Percentiles rank a stretch among this genome's conserved stretches.
phyloP scores from a whole-genome alignment of 2,113 vertebrate genomes.

The Leptobrachium leishanense region DNA sequence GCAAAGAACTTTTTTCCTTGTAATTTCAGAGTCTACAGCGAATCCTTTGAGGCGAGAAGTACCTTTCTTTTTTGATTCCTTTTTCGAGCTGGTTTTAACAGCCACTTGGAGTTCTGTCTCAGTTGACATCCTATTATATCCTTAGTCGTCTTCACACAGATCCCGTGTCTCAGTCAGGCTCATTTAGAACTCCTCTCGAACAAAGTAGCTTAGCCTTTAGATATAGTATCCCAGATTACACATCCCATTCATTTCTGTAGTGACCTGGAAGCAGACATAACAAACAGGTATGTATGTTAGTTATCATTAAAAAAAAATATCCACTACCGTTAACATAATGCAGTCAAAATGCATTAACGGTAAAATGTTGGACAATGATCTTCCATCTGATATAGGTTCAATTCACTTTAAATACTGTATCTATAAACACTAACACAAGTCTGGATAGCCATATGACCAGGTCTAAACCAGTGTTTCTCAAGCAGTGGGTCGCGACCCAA shows the following conservation, averaged over 20 bases:
- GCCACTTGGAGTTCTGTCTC: slow-evolving; percentile 99
- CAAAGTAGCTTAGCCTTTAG: slow-evolving; percentile 75
- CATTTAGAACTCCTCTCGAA: slow-evolving; percentile 88
- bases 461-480: no score
- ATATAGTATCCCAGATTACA: slow-evolving; percentile 77
- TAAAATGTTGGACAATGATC: no score
- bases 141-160: slow-evolving; percentile 89
- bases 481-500: no score
- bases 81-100: slow-evolving; percentile 97
- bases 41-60: slow-evolving; percentile 31
- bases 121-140: slow-evolving; percentile 98
- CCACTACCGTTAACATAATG: no score
- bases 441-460: no score
- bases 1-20: neutral
- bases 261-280: slow-evolving; percentile 68
- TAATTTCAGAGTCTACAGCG: no score
- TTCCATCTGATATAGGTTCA: no score
- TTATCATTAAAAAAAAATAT: no score
- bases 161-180: slow-evolving; percentile 86
- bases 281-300: slow-evolving; percentile 17
- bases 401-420: no score
- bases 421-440: no score
- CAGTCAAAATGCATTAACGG: no score
- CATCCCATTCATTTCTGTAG: slow-evolving; percentile 82
- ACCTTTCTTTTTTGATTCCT: slow-evolving; percentile 99